Conservation (phyloP, 1,140 invertebrate genomes). For the Archivesica marissinica region DNA sequence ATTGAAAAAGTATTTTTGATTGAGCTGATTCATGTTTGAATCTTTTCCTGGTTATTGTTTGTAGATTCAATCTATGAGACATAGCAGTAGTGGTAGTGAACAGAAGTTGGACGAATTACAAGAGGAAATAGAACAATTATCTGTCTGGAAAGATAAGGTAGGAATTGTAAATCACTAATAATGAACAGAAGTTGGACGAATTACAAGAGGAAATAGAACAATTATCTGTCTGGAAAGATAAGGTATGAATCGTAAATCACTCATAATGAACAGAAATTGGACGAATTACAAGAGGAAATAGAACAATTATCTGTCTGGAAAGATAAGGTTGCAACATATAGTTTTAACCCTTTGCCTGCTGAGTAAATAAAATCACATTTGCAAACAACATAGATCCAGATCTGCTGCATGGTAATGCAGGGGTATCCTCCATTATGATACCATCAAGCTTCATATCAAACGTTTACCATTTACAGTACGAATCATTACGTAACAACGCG, state of each 20-base stretch:
- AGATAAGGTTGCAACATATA: too few relatives aligned
- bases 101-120: slow-evolving; percentile 69
- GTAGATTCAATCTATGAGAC: slow-evolving; percentile 69
- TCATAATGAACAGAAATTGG: slow-evolving; percentile 67
- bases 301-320: slow-evolving; percentile 78
- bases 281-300: slow-evolving; percentile 74
- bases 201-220: slow-evolving; percentile 78
- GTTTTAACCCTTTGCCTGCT: too few relatives aligned
- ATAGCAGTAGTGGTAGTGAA: slow-evolving; percentile 63
- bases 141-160: slow-evolving; percentile 81
- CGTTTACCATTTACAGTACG: slow-evolving; percentile 75
- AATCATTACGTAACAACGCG: slow-evolving; percentile 77
- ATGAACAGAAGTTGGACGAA: slow-evolving; percentile 65
- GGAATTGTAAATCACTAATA: too few relatives aligned
- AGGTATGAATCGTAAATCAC: too few relatives aligned
- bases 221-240: slow-evolving; percentile 77
- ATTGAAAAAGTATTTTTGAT: too few relatives aligned
- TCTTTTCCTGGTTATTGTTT: neutral
- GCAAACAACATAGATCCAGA: too few relatives aligned
- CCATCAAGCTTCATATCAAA: too few relatives aligned
- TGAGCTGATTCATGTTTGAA: too few relatives aligned
- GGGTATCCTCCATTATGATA: too few relatives aligned
- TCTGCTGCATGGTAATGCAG: too few relatives aligned
- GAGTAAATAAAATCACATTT: too few relatives aligned
- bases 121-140: slow-evolving; percentile 76